These are phyloP conservation scores for Tylochromis polylepis DNA, from an alignment of 2,113 vertebrate species.

Conservation along the genomic window DNA sequence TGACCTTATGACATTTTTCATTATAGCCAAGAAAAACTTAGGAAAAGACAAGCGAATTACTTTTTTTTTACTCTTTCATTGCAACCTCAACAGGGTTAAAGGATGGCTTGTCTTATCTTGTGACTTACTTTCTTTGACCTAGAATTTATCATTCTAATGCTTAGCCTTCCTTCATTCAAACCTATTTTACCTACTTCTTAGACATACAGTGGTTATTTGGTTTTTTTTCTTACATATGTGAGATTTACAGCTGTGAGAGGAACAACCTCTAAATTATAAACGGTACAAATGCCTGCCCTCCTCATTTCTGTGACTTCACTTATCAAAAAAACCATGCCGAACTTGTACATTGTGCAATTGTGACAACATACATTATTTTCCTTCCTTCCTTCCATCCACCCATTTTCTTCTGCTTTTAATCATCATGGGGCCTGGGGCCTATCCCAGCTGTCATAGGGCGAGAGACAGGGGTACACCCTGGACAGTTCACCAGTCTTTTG, in stretches of 20 bases:
- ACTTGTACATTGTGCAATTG: not conserved
- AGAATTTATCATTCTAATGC: not conserved
- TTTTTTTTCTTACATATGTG: not conserved
- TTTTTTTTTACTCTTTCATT: not conserved
- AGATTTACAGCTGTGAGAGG: not conserved
- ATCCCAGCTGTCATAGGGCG: not conserved
- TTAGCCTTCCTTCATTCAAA: not conserved
- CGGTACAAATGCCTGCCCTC: not conserved
- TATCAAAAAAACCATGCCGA: not conserved
- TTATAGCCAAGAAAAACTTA: not conserved
- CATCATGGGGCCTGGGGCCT: not conserved
- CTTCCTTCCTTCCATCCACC: not conserved
- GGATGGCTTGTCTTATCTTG: rapidly evolving
- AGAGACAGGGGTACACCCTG: not conserved
- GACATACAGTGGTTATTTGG: not conserved
- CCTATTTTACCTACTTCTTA: not conserved
- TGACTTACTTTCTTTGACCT: not conserved
- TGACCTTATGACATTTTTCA: not conserved
- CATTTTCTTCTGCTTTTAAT: not conserved
- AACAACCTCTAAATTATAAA: not conserved
- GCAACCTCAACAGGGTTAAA: not conserved
- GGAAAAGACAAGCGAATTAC: not conserved
- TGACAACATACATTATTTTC: not conserved
- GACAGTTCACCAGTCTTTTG: not conserved
- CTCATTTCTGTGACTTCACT: not conserved